These are phyloP conservation scores for Halocynthia roretzi DNA, from an alignment of 23 tunicate genomes.

Conservation along the genomic window DNA sequence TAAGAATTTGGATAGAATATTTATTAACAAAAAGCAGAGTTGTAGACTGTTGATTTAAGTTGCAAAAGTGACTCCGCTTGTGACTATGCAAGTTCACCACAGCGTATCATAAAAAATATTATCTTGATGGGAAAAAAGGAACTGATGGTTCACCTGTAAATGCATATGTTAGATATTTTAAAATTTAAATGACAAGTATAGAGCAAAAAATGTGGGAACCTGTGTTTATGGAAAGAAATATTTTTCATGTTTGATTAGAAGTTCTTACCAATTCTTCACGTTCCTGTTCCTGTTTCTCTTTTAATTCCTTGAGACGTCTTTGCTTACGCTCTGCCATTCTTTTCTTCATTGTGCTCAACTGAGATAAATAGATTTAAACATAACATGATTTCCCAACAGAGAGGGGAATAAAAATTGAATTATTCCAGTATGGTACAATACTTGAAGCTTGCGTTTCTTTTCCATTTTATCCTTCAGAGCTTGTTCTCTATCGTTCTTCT, in stretches of 20 bases:
- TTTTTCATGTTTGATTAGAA: background rate
- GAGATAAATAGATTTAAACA: background rate
- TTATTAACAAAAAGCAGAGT: too few relatives aligned
- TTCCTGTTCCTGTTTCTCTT: conserved; percentile 67
- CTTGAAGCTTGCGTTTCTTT: conserved; percentile 74
- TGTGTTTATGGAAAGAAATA: background rate
- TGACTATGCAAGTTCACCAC: too few relatives aligned
- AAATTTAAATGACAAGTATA: background rate
- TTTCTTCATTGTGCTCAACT: conserved; percentile 64
- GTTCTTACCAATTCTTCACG: conserved; percentile 33
- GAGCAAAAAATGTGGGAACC: background rate
- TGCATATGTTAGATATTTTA: too few relatives aligned
- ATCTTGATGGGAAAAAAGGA: too few relatives aligned
- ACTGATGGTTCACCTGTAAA: too few relatives aligned
- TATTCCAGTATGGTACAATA: background rate
- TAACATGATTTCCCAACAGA: background rate
- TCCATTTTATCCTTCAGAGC: conserved; percentile 57
- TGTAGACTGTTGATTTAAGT: too few relatives aligned
- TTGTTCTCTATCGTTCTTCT: conserved; percentile 60
- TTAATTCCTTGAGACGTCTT: conserved; percentile 45
- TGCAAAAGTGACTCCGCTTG: too few relatives aligned
- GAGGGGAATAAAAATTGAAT: background rate
- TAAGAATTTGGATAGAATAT: too few relatives aligned
- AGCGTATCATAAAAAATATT: too few relatives aligned
- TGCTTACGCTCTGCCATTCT: conserved; percentile 77